A percentile compares a stretch with the other conserved stretches of the same genome.
These are phyloP conservation scores for Peucedramus taeniatus DNA, from an alignment of 2,113 vertebrate genomes.

Conservation along the genomic window DNA sequence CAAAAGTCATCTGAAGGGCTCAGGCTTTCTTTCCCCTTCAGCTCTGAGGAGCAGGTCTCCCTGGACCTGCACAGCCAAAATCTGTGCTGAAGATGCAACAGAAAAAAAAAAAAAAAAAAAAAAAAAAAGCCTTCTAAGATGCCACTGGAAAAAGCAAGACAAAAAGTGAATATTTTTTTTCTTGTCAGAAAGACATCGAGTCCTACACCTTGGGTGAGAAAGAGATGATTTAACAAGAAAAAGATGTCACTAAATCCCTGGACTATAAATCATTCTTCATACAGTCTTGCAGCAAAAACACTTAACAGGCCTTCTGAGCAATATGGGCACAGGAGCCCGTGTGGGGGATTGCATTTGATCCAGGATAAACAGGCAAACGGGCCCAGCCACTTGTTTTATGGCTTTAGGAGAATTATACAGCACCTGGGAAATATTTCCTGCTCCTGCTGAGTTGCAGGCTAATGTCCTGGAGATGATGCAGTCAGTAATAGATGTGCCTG, in stretches of 20 bases:
- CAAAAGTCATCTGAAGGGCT: neutral
- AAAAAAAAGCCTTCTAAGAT: neutral
- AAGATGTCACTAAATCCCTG: constrained; percentile 12
- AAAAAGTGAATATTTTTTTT: neutral
- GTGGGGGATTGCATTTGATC: neutral
- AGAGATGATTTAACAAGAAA: constrained; percentile 16
- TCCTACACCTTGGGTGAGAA: neutral
- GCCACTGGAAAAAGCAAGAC: neutral
- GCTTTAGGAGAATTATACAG: neutral
- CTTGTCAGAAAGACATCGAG: neutral
- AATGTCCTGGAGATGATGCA: accelerated
- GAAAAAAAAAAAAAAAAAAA: neutral
- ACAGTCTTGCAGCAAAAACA: neutral
- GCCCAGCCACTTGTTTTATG: neutral
- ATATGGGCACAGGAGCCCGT: accelerated
- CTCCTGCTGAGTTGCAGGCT: neutral
- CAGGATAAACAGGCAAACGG: neutral
- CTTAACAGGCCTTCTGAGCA: neutral
- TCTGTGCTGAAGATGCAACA: neutral
- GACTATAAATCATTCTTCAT: constrained; percentile 20
- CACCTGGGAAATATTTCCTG: neutral
- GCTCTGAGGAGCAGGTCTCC: neutral
- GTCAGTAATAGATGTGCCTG: accelerated
- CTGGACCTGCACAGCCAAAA: neutral
- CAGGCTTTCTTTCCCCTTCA: neutral